A percentile compares a stretch with the other conserved stretches of the same genome.
Evolutionary conservation across 2,888 invertebrate genomes (phyloP).

Genomic region (Carabus problematicus): DNA sequence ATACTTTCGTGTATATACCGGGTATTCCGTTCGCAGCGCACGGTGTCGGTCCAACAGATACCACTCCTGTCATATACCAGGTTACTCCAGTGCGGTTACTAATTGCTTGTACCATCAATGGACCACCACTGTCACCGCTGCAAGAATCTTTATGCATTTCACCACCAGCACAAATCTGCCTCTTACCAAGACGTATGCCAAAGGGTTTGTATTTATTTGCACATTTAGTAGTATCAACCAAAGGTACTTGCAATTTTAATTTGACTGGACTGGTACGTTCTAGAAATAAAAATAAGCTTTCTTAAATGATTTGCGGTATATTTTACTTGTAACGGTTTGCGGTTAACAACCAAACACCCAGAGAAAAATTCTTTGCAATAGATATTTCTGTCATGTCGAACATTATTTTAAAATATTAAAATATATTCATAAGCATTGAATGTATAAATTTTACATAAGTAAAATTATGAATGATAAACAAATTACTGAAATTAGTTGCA

Average conservation of each 20-base stretch:
- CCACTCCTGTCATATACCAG: slow-evolving; percentile 69
- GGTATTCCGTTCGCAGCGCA: slow-evolving; percentile 72
- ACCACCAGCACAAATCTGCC: slow-evolving; percentile 76
- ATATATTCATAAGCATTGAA: too few relatives aligned
- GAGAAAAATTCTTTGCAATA: too few relatives aligned
- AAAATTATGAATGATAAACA: too few relatives aligned
- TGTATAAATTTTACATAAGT: too few relatives aligned
- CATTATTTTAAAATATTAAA: too few relatives aligned
- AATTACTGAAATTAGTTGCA: too few relatives aligned
- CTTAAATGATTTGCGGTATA: too few relatives aligned
- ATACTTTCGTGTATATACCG: slow-evolving; percentile 72
- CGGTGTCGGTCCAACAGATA: slow-evolving; percentile 71
- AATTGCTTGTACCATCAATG: slow-evolving; percentile 66
- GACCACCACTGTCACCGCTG: slow-evolving; percentile 79
- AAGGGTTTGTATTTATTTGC: slow-evolving; percentile 55
- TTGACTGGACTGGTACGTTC: slow-evolving; percentile 36
- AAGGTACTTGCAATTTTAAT: slow-evolving; percentile 42
- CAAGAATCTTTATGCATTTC: slow-evolving; percentile 73
- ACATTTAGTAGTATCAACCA: slow-evolving; percentile 37
- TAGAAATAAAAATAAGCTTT: neutral
- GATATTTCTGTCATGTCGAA: too few relatives aligned
- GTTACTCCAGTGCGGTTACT: slow-evolving; percentile 57
- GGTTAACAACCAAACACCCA: too few relatives aligned
- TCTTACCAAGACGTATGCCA: slow-evolving; percentile 60
- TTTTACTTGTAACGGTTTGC: too few relatives aligned